A percentile compares a stretch with the other conserved stretches of the same genome.
Conservation (phyloP, 2,797 vertebrate genomes). For the Parambassis ranga region DNA sequence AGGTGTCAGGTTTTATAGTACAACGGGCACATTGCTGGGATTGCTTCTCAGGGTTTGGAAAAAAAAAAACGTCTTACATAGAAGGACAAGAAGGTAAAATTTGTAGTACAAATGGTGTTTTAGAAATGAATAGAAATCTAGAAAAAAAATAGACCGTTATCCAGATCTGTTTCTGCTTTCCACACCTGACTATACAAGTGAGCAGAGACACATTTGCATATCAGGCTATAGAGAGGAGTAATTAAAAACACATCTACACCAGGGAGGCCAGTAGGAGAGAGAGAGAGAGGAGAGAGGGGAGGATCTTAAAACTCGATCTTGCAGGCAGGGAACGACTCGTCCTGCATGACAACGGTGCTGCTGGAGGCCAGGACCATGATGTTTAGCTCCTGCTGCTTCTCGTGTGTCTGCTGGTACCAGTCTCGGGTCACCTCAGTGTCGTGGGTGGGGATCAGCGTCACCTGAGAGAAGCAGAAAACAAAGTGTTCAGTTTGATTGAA, state of each 20-base stretch:
- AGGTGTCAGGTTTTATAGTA: not conserved
- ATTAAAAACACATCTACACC: slow-evolving; percentile 49
- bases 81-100: slow-evolving; percentile 16
- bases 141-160: slow-evolving; percentile 30
- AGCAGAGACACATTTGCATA: slow-evolving; percentile 44
- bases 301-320: slow-evolving; percentile 96
- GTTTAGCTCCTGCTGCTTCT: slow-evolving; percentile 97
- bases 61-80: not conserved
- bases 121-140: slow-evolving; percentile 51
- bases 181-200: not conserved
- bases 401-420: slow-evolving; percentile 99
- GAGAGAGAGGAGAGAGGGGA: not conserved
- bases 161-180: slow-evolving; percentile 31
- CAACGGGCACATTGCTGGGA: not conserved
- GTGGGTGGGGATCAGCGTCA: slow-evolving; percentile 97
- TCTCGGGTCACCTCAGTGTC: slow-evolving; percentile 97
- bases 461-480: slow-evolving; percentile 74
- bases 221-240: slow-evolving; percentile 41
- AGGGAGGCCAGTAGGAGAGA: slow-evolving; percentile 7
- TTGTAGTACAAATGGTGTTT: slow-evolving; percentile 38
- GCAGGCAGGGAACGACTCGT: slow-evolving; percentile 98
- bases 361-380: slow-evolving; percentile 98
- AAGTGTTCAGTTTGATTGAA: too few relatives aligned
- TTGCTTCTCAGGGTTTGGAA: not conserved
- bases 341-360: slow-evolving; percentile 99